Percentiles rank a stretch among this genome's conserved stretches.
These are phyloP conservation scores for Anagyrus pseudococci DNA, from an alignment of 2,888 invertebrate genomes.

Conservation along the genomic window DNA sequence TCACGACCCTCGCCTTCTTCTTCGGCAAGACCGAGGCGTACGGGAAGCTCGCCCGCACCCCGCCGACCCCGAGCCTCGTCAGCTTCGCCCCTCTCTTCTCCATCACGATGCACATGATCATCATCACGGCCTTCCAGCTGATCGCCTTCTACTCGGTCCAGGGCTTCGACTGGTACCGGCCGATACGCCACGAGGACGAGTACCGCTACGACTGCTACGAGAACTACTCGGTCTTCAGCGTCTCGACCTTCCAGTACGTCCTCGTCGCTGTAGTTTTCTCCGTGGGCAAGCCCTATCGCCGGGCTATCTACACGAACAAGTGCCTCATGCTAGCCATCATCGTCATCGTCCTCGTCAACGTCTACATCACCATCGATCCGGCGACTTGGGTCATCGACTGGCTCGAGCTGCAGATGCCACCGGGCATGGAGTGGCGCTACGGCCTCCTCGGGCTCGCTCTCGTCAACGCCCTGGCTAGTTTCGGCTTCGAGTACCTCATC, in stretches of 20 bases:
- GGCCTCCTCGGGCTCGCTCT: slow-evolving; percentile 57
- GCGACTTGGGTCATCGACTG: slow-evolving; percentile 59
- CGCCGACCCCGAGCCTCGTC: slow-evolving; percentile 66
- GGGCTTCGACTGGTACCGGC: slow-evolving; percentile 66
- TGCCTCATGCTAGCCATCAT: slow-evolving; percentile 64
- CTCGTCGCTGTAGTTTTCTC: slow-evolving; percentile 71
- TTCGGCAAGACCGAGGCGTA: slow-evolving; percentile 70
- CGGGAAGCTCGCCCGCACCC: slow-evolving; percentile 61
- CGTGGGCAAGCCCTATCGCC: slow-evolving; percentile 72
- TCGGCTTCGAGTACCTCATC: slow-evolving; percentile 67
- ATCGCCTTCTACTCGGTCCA: slow-evolving; percentile 63
- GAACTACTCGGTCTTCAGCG: slow-evolving; percentile 69
- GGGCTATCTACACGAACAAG: slow-evolving; percentile 69
- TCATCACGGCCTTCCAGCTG: slow-evolving; percentile 64
- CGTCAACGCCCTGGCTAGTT: slow-evolving; percentile 65
- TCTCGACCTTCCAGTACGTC: slow-evolving; percentile 73
- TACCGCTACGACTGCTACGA: slow-evolving; percentile 65
- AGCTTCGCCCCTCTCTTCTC: slow-evolving; percentile 66
- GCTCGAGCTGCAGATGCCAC: slow-evolving; percentile 57
- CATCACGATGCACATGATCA: slow-evolving; percentile 64
- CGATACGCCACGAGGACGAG: slow-evolving; percentile 60
- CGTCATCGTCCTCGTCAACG: slow-evolving; percentile 63
- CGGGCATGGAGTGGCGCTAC: slow-evolving; percentile 59
- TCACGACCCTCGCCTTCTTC: slow-evolving; percentile 69
- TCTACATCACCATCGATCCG: slow-evolving; percentile 64